Evolutionary conservation across 2,888 invertebrate species (phyloP), one percentile per base, ranked within the genome.

Genomic region (Tromatobia lineatoria): DNA sequence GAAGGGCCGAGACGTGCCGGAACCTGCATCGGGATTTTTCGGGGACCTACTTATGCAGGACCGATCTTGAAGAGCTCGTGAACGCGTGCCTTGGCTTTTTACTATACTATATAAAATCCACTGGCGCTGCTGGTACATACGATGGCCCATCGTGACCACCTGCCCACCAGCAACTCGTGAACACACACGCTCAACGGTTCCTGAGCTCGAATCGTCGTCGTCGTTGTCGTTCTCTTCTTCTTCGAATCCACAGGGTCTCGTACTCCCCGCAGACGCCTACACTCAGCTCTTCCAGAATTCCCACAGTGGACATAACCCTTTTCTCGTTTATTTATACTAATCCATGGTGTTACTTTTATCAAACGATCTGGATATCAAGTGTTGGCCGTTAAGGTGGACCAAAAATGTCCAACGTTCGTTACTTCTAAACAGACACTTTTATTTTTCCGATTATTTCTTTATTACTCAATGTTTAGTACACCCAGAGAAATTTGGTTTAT

Each of bases 1-100:
- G 64, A 74, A 81, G 86, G 81, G 71, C 76, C 66, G 77, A 67
- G 64, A 52, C 57, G 54, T 66, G 52, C 61, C 61, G 38, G 70
- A 76, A 87, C 80, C 86, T 84, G 83, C 86, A 80, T 84, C 78
- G 77, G 81, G 83, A 87, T 87, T 87, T 85, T 86, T 87, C 64
- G 80, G 87, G 88, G 88, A 88, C 87, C 89, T 87, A 90, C 89
- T 90, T 89, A 89, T 77, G 84, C 86, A 82, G 86, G 77, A 38
- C 15, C 66, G 75, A 38, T 34, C 34, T 13, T 1, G 70, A 18
- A 10, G 42, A 50, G 54, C 47, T 25, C 57, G 57, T 50, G 59
- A 83, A 70, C 77, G 80, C 73, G 80, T 77, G 80, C 77, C 50
- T 52, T 47, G 52, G 61, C 38, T 64, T 57, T 75, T 45, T 15